phyloP scores from a whole-genome alignment of 2,888 invertebrate genomes.

The Phasia obesa region DNA sequence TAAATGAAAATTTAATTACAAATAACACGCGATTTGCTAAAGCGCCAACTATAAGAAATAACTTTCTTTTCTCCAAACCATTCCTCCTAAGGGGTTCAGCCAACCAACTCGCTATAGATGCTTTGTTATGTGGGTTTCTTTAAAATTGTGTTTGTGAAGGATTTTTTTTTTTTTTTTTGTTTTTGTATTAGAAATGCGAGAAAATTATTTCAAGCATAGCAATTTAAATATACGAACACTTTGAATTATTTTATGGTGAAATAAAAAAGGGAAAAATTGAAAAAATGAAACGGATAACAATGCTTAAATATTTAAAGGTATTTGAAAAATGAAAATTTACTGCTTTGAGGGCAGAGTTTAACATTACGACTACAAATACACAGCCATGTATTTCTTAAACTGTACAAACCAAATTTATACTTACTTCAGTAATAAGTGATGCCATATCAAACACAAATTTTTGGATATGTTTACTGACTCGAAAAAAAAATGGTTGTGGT shows the following conservation, averaged over 20 bases:
- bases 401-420: background rate
- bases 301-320: conserved; percentile 64
- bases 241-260: conserved; percentile 56
- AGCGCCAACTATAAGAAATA: conserved; percentile 35
- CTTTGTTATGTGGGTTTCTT: conserved; percentile 8
- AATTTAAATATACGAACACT: conserved; percentile 64
- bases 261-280: conserved; percentile 15
- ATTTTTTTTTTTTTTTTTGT: too few relatives aligned
- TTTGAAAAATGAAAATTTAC: conserved; percentile 65
- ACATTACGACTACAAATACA: conserved; percentile 56
- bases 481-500: too few relatives aligned
- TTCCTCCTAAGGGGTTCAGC: conserved; percentile 1
- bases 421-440: background rate
- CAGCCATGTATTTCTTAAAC: background rate
- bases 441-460: background rate
- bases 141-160: conserved; percentile 1
- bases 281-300: conserved; percentile 44
- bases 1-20: conserved; percentile 70
- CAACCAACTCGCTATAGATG: conserved; percentile 32
- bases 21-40: conserved; percentile 66
- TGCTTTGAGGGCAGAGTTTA: conserved; percentile 60
- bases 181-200: conserved; percentile 53
- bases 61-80: background rate
- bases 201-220: conserved; percentile 61
- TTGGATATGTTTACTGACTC: too few relatives aligned